These are phyloP conservation scores for Clarias batrachus DNA, from an alignment of 2,113 vertebrate genomes.

Conservation along the genomic window DNA sequence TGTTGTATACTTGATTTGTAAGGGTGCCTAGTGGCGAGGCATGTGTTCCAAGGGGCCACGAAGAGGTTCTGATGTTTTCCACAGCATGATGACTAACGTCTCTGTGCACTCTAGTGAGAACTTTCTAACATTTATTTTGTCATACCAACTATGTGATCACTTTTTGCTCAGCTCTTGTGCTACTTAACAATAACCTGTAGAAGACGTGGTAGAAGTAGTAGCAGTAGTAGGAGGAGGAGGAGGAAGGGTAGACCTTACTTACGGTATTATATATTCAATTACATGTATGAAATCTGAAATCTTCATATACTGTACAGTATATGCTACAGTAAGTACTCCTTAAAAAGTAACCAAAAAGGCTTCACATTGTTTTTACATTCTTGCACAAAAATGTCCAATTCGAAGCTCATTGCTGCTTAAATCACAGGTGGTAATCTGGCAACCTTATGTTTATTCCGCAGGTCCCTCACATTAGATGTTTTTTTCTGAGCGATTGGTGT, in stretches of 20 bases:
- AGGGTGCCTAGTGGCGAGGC: conserved; percentile 30
- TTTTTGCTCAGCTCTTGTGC: background rate
- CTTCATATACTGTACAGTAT: background rate
- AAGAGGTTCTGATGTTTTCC: conserved; percentile 55
- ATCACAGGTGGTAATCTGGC: background rate
- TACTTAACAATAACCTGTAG: background rate
- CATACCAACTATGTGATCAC: conserved; percentile 36
- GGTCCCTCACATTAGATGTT: background rate
- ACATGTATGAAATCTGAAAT: background rate
- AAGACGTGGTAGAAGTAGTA: background rate
- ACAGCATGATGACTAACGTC: conserved; percentile 55
- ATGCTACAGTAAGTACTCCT: background rate
- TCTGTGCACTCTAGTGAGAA: conserved; percentile 15
- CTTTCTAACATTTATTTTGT: conserved; percentile 4
- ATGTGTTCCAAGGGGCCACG: conserved; percentile 52
- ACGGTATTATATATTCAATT: background rate
- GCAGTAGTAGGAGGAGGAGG: no score
- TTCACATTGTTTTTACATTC: background rate
- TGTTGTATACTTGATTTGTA: conserved; percentile 16
- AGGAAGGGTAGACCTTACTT: no score
- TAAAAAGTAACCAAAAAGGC: background rate
- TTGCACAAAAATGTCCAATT: background rate
- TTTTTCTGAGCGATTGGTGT: background rate
- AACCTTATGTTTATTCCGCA: background rate
- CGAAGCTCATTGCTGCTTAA: background rate